Conservation (phyloP, 2,113 vertebrate genomes). For the Proteles cristata region DNA sequence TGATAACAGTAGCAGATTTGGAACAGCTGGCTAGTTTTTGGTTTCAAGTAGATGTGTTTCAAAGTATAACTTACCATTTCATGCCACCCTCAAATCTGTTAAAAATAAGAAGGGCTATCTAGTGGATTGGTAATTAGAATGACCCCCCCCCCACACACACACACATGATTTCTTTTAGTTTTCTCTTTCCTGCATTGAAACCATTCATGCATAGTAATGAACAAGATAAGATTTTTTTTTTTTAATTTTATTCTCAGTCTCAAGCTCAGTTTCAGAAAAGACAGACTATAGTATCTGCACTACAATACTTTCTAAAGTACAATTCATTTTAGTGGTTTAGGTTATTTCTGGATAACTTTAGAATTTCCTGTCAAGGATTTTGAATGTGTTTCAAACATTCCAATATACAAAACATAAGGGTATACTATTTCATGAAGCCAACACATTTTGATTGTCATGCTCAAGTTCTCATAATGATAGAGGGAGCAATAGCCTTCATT, state of each 20-base stretch:
- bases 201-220: slow-evolving; percentile 40
- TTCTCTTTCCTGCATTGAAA: slow-evolving; percentile 68
- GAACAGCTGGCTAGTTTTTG: slow-evolving; percentile 66
- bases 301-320: slow-evolving; percentile 60
- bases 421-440: not conserved
- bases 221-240: slow-evolving; percentile 62
- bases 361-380: slow-evolving; percentile 31
- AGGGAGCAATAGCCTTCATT: not conserved
- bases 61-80: slow-evolving; percentile 37
- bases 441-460: not conserved
- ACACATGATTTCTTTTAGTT: not conserved
- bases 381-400: slow-evolving; percentile 62
- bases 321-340: slow-evolving; percentile 55
- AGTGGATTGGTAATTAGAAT: slow-evolving; percentile 71
- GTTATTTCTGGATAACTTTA: slow-evolving; percentile 37
- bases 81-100: slow-evolving; percentile 63
- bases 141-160: not conserved
- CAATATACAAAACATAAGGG: not conserved
- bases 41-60: slow-evolving; percentile 56
- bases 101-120: slow-evolving; percentile 26
- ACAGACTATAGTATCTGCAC: not conserved
- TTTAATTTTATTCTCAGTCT: slow-evolving; percentile 48
- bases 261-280: slow-evolving; percentile 59
- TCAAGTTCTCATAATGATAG: not conserved
- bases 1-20: slow-evolving; percentile 61